A percentile compares a stretch with the other conserved stretches of the same genome.
Conservation (phyloP, 1,140 invertebrate genomes). For the Drosophila takahashii region DNA sequence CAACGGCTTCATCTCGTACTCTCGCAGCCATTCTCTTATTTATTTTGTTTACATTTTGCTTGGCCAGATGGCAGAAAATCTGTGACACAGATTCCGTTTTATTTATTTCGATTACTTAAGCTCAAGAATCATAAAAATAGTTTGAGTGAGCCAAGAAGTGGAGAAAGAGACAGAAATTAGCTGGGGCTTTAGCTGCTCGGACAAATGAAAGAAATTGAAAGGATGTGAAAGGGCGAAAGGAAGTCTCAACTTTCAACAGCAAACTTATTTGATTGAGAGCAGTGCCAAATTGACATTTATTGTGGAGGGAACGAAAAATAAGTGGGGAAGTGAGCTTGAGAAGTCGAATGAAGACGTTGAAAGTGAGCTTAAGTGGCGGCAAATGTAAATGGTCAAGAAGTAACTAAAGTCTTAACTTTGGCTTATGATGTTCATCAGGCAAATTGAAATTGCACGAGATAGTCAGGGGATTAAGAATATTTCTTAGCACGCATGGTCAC, state of each 20-base stretch:
- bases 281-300: slow-evolving; percentile 23
- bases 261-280: slow-evolving; percentile 34
- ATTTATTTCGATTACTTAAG: slow-evolving; percentile 76
- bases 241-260: slow-evolving; percentile 28
- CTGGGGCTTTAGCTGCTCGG: slow-evolving; percentile 17
- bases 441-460: background rate
- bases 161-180: slow-evolving; percentile 27
- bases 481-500: too few relatives aligned
- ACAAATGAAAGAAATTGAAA: slow-evolving; percentile 30
- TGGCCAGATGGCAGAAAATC: slow-evolving; percentile 24
- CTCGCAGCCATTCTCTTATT: slow-evolving; percentile 17
- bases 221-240: slow-evolving; percentile 23
- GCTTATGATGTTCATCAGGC: background rate
- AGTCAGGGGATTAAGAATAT: too few relatives aligned
- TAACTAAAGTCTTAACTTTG: background rate
- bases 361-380: slow-evolving; percentile 26
- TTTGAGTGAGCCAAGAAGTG: slow-evolving; percentile 31
- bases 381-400: slow-evolving; percentile 15
- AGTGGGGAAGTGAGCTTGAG: slow-evolving; percentile 1
- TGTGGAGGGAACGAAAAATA: background rate
- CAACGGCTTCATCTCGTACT: slow-evolving; percentile 11
- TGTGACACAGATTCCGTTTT: slow-evolving; percentile 45
- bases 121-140: slow-evolving; percentile 57
- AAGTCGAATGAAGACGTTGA: slow-evolving; percentile 26
- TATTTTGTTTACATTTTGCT: slow-evolving; percentile 37